Evolutionary conservation across 2,888 invertebrate genomes (phyloP).

Genomic region (Odontocolon sp.): DNA sequence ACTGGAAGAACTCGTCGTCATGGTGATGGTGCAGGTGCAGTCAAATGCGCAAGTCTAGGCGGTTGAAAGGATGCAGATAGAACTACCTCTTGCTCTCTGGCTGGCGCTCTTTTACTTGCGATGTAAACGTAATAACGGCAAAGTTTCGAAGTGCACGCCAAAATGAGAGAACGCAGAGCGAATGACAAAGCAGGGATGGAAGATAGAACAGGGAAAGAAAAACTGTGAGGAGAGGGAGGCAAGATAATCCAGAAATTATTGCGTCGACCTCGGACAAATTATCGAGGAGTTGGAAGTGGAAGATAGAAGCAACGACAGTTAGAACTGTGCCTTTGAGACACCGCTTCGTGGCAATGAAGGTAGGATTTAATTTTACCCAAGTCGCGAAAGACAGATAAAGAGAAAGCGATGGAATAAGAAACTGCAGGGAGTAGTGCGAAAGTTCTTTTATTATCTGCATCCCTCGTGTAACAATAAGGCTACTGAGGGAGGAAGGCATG

Average conservation of each 20-base stretch:
- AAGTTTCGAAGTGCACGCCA: constrained; percentile 47
- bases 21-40: constrained; percentile 41
- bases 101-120: constrained; percentile 8
- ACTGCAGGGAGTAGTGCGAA: constrained; percentile 36
- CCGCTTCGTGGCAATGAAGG: not conserved
- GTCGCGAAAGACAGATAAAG: constrained; percentile 18
- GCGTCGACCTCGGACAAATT: constrained; percentile 37
- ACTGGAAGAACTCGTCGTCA: not conserved
- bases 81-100: constrained; percentile 22
- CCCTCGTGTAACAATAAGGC: constrained; percentile 36
- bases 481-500: not conserved
- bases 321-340: constrained; percentile 12
- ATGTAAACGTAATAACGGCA: constrained; percentile 41
- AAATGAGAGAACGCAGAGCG: constrained; percentile 31
- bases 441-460: constrained; percentile 49
- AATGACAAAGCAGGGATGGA: constrained; percentile 6
- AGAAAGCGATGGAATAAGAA: too few species aligned
- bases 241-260: constrained; percentile 50
- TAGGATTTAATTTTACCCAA: constrained; percentile 33
- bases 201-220: constrained; percentile 1
- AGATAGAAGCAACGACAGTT: constrained; percentile 4
- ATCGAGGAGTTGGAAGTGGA: constrained; percentile 25
- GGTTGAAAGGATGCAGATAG: constrained; percentile 39
- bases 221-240: constrained; percentile 13
- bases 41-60: constrained; percentile 11